Evolutionary conservation across 2,888 invertebrate genomes (phyloP).

Genomic region (Oegoconia quadripuncta): DNA sequence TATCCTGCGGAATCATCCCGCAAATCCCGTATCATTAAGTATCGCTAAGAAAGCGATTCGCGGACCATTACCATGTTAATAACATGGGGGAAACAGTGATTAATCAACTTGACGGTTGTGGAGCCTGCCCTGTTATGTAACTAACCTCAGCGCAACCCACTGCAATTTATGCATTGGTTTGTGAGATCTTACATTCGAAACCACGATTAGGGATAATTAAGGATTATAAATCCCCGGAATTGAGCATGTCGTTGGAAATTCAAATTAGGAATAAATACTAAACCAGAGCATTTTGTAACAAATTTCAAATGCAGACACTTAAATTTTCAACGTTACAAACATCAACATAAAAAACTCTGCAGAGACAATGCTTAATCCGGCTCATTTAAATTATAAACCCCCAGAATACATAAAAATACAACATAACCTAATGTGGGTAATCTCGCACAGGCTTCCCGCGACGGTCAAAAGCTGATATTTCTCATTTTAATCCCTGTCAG

Average conservation of each 20-base stretch:
- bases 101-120: constrained; percentile 74
- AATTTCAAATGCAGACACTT: neutral
- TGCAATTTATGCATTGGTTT: constrained; percentile 75
- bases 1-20: constrained; percentile 63
- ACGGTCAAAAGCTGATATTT: constrained; percentile 77
- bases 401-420: constrained; percentile 47
- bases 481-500: constrained; percentile 78
- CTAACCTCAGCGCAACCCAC: constrained; percentile 53
- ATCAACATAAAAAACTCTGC: neutral
- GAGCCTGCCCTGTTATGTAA: constrained; percentile 34
- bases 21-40: constrained; percentile 76
- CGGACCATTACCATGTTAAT: constrained; percentile 78
- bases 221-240: neutral
- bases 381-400: constrained; percentile 62
- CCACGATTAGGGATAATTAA: neutral
- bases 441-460: constrained; percentile 49
- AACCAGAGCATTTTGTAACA: no score
- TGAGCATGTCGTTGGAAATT: no score
- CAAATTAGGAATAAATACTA: no score
- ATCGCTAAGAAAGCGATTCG: constrained; percentile 76
- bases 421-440: constrained; percentile 65
- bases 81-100: constrained; percentile 70
- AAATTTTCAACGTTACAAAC: no score
- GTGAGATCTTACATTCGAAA: constrained; percentile 35
- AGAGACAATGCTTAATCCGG: constrained; percentile 23